Conservation (phyloP, 2,797 vertebrate genomes). For the Euthynnus affinis region DNA sequence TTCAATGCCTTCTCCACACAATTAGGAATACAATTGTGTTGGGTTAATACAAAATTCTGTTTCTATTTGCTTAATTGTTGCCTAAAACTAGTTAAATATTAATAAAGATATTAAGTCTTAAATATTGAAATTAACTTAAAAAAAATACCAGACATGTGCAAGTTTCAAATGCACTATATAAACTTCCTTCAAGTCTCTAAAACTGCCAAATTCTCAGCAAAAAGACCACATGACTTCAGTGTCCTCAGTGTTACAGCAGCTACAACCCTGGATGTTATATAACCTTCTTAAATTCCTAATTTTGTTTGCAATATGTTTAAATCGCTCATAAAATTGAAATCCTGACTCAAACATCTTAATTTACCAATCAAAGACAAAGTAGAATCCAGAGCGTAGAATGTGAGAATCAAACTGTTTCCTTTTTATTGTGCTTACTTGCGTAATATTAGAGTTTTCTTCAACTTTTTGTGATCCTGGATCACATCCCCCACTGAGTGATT, state of each 20-base stretch:
- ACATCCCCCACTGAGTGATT: no score
- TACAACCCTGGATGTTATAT: not conserved
- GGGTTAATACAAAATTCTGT: not conserved
- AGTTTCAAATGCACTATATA: not conserved
- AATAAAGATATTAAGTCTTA: not conserved
- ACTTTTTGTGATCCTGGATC: not conserved
- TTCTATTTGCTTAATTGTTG: not conserved
- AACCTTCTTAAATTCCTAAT: not conserved
- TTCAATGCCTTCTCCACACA: not conserved
- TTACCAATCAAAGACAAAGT: conserved; percentile 3
- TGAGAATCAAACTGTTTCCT: not conserved
- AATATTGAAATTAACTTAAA: not conserved
- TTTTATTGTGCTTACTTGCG: not conserved
- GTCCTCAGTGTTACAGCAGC: not conserved
- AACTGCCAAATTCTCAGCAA: not conserved
- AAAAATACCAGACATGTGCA: not conserved
- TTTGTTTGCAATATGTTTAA: conserved; percentile 6
- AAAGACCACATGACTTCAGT: not conserved
- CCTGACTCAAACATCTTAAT: not conserved
- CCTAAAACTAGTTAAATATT: not conserved
- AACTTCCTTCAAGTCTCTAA: not conserved
- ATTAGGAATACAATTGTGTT: not conserved
- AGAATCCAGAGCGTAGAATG: not conserved
- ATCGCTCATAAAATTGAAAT: not conserved
- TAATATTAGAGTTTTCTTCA: not conserved